These are phyloP conservation scores for Drosophila eugracilis DNA, from an alignment of 1,140 invertebrate genomes.

Conservation along the genomic window DNA sequence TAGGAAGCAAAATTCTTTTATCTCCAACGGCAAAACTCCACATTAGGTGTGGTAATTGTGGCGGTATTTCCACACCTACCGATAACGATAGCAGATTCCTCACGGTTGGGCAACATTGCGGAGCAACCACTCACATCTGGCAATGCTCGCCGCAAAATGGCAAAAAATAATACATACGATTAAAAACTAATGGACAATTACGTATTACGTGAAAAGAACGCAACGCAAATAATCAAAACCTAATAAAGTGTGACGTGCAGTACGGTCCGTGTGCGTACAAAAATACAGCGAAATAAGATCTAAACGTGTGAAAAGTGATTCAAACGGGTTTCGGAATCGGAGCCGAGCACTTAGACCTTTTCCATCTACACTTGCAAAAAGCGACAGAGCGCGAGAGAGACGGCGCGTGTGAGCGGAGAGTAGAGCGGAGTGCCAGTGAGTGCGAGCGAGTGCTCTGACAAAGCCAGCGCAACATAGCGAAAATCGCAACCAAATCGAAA, in stretches of 20 bases:
- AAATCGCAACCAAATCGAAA: slow-evolving; percentile 34
- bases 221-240: slow-evolving; percentile 61
- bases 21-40: slow-evolving; percentile 8
- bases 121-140: slow-evolving; percentile 19
- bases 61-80: not conserved
- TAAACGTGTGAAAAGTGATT: slow-evolving; percentile 51
- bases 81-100: not conserved
- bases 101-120: not conserved
- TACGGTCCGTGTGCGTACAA: slow-evolving; percentile 42
- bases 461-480: slow-evolving; percentile 65
- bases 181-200: slow-evolving; percentile 79
- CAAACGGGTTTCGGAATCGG: slow-evolving; percentile 57
- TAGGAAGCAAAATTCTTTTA: too few species aligned
- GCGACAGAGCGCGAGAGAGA: slow-evolving; percentile 46
- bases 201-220: slow-evolving; percentile 81
- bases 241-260: slow-evolving; percentile 6
- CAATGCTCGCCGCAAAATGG: slow-evolving; percentile 57
- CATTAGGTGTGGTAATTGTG: not conserved
- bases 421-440: slow-evolving; percentile 45
- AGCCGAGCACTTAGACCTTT: slow-evolving; percentile 62
- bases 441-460: slow-evolving; percentile 44
- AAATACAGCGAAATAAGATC: slow-evolving; percentile 35
- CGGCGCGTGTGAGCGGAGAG: slow-evolving; percentile 56
- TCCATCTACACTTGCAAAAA: slow-evolving; percentile 77
- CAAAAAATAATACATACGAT: slow-evolving; percentile 80